phyloP scores from a whole-genome alignment of 2,113 vertebrate species.

The Asarcornis scutulata region DNA sequence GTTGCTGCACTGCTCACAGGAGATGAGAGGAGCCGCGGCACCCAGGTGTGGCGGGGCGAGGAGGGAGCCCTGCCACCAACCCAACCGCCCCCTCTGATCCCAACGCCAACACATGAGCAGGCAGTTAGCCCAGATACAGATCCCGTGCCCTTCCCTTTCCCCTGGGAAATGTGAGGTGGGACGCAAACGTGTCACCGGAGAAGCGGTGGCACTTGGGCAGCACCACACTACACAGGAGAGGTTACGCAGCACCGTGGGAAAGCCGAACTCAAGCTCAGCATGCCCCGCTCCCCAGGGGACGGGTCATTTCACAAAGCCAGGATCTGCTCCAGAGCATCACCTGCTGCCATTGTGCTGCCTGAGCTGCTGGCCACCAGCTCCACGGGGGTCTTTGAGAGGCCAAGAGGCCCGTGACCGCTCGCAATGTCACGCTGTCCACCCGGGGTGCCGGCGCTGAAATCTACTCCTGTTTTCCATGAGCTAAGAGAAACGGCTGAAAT shows the following conservation, averaged over 20 bases:
- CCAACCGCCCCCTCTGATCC: background rate
- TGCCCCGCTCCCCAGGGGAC: background rate
- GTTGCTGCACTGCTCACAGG: fast-evolving
- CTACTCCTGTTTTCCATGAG: conserved; percentile 55
- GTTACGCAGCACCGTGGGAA: background rate
- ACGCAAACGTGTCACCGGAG: background rate
- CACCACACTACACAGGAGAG: background rate
- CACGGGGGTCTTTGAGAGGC: background rate
- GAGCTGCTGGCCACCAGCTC: background rate
- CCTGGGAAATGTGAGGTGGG: background rate
- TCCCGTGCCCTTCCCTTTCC: background rate
- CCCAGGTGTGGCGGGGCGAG: background rate
- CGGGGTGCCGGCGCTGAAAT: conserved; percentile 59
- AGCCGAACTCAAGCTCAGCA: background rate
- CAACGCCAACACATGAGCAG: fast-evolving
- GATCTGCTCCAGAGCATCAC: background rate
- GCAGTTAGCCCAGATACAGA: background rate
- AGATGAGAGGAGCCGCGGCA: background rate
- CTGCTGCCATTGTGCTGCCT: background rate
- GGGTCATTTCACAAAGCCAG: background rate
- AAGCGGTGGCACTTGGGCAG: background rate
- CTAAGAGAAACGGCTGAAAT: conserved; percentile 36
- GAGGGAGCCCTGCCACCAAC: background rate
- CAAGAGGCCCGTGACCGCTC: background rate
- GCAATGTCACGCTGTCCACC: background rate